Conservation (phyloP, 2,113 vertebrate species). For the Sceloporus undulatus region DNA sequence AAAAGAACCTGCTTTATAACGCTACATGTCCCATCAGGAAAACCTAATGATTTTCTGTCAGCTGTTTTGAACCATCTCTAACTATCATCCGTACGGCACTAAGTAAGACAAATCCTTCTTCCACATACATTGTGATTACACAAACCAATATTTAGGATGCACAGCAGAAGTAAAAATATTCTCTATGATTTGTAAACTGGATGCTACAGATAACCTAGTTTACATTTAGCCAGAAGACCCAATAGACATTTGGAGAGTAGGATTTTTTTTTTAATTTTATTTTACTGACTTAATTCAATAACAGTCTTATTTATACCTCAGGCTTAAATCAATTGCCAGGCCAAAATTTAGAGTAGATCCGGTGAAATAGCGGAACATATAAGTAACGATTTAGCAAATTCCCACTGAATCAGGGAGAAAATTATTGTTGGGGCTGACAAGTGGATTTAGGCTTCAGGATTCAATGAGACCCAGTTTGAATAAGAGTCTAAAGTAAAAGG, state of each 20-base stretch:
- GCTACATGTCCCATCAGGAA: slow-evolving; percentile 6
- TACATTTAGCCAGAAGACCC: too few species aligned
- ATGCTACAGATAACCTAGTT: slow-evolving; percentile 31
- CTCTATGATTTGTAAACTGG: slow-evolving; percentile 34
- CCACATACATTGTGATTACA: slow-evolving; percentile 21
- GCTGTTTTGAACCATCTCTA: slow-evolving; percentile 41
- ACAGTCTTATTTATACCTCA: slow-evolving; percentile 39
- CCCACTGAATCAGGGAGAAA: too few species aligned
- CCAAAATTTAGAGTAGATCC: too few species aligned
- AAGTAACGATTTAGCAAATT: too few species aligned
- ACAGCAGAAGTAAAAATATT: slow-evolving; percentile 48
- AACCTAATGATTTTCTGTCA: slow-evolving; percentile 2
- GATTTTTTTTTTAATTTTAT: slow-evolving; percentile 36
- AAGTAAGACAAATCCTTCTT: slow-evolving; percentile 28
- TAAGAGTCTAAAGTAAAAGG: slow-evolving; percentile 68
- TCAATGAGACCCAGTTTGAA: slow-evolving; percentile 48
- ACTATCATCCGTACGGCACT: slow-evolving; percentile 39
- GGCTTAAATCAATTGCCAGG: too few species aligned
- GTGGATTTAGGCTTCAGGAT: not conserved
- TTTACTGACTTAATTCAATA: not conserved
- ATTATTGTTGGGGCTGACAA: too few species aligned
- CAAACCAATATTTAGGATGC: slow-evolving; percentile 15
- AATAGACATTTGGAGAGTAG: slow-evolving; percentile 17
- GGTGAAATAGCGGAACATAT: too few species aligned
- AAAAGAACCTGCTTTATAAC: slow-evolving; percentile 52